Percentiles rank a stretch among this genome's conserved stretches.
Evolutionary conservation across 2,888 invertebrate species (phyloP).

Genomic region (Colletes collaris): DNA sequence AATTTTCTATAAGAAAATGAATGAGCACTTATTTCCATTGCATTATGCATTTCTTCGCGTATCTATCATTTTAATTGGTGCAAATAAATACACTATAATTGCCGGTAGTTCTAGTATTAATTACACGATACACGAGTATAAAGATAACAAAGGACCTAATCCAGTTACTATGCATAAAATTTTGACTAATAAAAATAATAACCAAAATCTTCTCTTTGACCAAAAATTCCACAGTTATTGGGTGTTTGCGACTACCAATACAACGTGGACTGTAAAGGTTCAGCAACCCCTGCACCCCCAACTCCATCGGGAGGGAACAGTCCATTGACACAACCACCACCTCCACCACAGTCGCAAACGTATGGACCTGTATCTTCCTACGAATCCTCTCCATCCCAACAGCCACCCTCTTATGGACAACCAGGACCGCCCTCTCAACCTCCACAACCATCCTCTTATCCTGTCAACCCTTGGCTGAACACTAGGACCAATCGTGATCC

Average conservation of each 20-base stretch:
- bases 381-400: constrained; percentile 46
- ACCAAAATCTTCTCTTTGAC: too few relatives aligned
- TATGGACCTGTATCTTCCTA: not conserved
- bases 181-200: too few relatives aligned
- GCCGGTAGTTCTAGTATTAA: too few relatives aligned
- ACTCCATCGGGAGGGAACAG: constrained; percentile 52
- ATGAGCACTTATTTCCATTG: too few relatives aligned
- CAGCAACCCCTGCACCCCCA: constrained; percentile 72
- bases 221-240: constrained; percentile 31
- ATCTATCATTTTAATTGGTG: too few relatives aligned
- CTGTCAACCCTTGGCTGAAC: constrained; percentile 59
- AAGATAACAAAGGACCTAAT: too few relatives aligned
- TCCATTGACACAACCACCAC: constrained; percentile 52
- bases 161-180: too few relatives aligned
- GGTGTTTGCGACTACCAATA: constrained; percentile 86
- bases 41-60: too few relatives aligned
- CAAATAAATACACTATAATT: too few relatives aligned
- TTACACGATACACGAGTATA: too few relatives aligned
- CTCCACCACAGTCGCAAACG: constrained; percentile 58
- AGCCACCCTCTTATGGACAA: constrained; percentile 48
- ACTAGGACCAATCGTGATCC: constrained; percentile 58
- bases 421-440: constrained; percentile 54
- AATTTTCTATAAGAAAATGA: too few relatives aligned
- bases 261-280: constrained; percentile 85
- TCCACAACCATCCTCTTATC: constrained; percentile 57